Conservation (phyloP, 1,140 invertebrate species). For the Musca vetustissima region DNA sequence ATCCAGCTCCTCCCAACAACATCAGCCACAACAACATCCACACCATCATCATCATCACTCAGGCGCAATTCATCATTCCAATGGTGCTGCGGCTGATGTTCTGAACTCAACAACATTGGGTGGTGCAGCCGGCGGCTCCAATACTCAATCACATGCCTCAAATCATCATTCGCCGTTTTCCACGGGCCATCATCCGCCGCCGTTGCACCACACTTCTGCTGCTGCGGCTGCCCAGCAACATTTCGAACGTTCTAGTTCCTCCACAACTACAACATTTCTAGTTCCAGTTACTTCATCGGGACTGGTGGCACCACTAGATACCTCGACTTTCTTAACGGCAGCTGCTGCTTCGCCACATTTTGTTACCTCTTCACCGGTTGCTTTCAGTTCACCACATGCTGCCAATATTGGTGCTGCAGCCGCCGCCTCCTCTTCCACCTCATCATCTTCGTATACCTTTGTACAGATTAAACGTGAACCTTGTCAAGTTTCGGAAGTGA, state of each 20-base stretch:
- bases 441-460: constrained; percentile 51
- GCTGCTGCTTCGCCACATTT: constrained; percentile 33
- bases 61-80: constrained; percentile 18
- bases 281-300: constrained; percentile 40
- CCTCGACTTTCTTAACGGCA: constrained; percentile 27
- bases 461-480: constrained; percentile 64
- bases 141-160: constrained; percentile 10
- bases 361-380: constrained; percentile 32
- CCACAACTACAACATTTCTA: constrained; percentile 39
- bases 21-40: constrained; percentile 8
- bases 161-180: neutral
- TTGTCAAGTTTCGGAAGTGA: constrained; percentile 68
- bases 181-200: neutral
- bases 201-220: no score
- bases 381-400: constrained; percentile 9
- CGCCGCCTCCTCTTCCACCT: constrained; percentile 24
- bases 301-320: constrained; percentile 31
- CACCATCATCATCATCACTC: no score
- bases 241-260: constrained; percentile 29
- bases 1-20: neutral
- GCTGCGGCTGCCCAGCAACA: constrained; percentile 13
- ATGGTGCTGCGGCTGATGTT: constrained; percentile 41
- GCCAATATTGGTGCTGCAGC: neutral
- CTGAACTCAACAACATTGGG: constrained; percentile 36
- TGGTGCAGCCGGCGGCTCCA: constrained; percentile 27